Conservation (phyloP, 92 coral and sea anemone genomes). For the Epizoanthus rinbou region DNA sequence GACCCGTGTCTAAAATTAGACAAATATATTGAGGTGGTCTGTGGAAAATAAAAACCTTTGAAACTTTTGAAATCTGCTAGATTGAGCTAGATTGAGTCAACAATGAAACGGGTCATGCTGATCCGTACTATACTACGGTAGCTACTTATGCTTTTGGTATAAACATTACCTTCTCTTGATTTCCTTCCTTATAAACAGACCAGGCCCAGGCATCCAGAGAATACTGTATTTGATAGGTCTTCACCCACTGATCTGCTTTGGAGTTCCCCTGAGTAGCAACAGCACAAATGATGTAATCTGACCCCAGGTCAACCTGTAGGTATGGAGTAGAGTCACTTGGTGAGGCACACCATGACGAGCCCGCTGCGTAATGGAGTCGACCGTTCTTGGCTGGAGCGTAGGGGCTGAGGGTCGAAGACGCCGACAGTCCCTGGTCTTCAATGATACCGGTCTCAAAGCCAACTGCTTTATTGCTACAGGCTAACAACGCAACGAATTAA, state of each 20-base stretch:
- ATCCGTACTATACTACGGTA: no score
- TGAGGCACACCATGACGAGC: slow-evolving; percentile 50
- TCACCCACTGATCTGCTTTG: slow-evolving; percentile 47
- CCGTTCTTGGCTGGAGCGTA: slow-evolving; percentile 45
- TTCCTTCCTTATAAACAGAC: slow-evolving; percentile 18
- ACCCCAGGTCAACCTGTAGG: slow-evolving; percentile 46
- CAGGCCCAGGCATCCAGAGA: slow-evolving; percentile 14
- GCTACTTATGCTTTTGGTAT: no score
- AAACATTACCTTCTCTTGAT: not conserved
- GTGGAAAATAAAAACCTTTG: no score
- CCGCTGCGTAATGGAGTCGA: slow-evolving; percentile 25
- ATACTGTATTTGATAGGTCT: slow-evolving; percentile 6
- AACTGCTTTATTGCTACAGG: slow-evolving; percentile 33
- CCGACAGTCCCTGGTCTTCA: slow-evolving; percentile 22
- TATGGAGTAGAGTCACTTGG: slow-evolving; percentile 21
- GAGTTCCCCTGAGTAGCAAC: slow-evolving; percentile 54
- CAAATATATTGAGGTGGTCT: no score
- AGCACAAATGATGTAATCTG: slow-evolving; percentile 48
- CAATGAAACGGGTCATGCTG: no score
- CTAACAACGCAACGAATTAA: not conserved
- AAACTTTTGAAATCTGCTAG: no score
- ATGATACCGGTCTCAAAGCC: slow-evolving; percentile 25
- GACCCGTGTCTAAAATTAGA: no score
- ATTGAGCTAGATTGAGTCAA: no score
- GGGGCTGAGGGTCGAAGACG: slow-evolving; percentile 18